Base-by-base conservation (phyloP, 2,113 vertebrate species). In the Ifrita kowaldi region DNA sequence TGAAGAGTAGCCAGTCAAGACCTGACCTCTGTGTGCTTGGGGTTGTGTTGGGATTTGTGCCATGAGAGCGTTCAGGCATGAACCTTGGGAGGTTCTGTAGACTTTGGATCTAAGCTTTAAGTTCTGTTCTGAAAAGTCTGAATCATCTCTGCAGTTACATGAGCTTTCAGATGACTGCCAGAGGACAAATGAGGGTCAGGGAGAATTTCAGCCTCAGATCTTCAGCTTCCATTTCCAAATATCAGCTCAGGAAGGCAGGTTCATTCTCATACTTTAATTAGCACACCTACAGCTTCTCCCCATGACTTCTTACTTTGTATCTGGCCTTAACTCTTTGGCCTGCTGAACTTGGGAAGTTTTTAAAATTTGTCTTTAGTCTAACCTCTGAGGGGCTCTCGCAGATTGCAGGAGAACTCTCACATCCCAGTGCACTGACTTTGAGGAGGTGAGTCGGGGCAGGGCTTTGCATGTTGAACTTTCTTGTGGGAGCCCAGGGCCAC, bases 81-180 rank as follows among this genome's bases (percentile, higher is more conserved):
- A 83, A 32, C 65, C 11, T 20, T 37, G 44, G 24, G 44, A 91
- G 3, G 32, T 44, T 82, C 78, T 68, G 26, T 9, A 33, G 65
- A 8, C 32, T 41, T 39, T 17, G 27, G 49, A 65, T 49, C 37
- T 39, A 32, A 71, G 65, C 60, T 82, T 85, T 11, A 63, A 65
- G n/a, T 47, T 82, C 49, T 47, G 28, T 69, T 81, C 64, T 71
- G 80, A 78, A 65, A 92, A 75, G 64, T 23, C 64, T 91, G 49
- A 95, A 57, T 93, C 63, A 74, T 62, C 21, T 57, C 50, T 84
- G 93, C 57, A 73, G 28, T 46, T 82, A 41, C 0, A 0, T 46
- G 81, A 89, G 37, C 53, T 85, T 91, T 75, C 78, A 89, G 33
- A 68, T 32, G 53, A 68, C 33, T 90, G 37, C 28, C 65, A 91